A percentile compares a stretch with the other conserved stretches of the same genome.
Conservation (phyloP, 2,797 vertebrate genomes). For the Pseudotriccus pelzelni region DNA sequence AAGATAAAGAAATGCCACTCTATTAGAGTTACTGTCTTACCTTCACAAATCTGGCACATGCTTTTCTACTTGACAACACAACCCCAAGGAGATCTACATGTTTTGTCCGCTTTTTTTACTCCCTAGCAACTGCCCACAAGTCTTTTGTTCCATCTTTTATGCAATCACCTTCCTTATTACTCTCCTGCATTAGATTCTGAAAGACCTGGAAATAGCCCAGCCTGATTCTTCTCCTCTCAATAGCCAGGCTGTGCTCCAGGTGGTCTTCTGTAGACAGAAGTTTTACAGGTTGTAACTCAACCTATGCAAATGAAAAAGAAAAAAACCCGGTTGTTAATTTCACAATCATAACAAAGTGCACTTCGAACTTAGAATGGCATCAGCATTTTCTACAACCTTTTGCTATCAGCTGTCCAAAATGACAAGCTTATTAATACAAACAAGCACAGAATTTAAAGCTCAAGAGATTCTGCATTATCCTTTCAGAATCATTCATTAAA, state of each 20-base stretch:
- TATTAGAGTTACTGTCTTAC: not conserved
- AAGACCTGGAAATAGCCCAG: conserved; percentile 75
- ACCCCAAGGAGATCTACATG: not conserved
- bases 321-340: not conserved
- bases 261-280: conserved; percentile 70
- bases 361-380: not conserved
- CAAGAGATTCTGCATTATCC: not conserved
- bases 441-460: not conserved
- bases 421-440: not conserved
- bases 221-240: conserved; percentile 77
- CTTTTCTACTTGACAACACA: not conserved
- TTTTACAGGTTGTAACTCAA: conserved; percentile 73
- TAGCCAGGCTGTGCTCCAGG: conserved; percentile 74
- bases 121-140: not conserved
- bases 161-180: conserved; percentile 57
- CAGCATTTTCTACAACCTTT: not conserved
- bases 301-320: conserved; percentile 42
- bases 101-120: not conserved
- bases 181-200: conserved; percentile 75
- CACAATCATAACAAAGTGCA: not conserved
- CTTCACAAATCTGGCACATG: not conserved
- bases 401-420: not conserved
- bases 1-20: not conserved
- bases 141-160: not conserved
- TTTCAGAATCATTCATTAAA: not conserved